phyloP scores from a whole-genome alignment of 2,113 vertebrate genomes.

The Heliornis fulica region DNA sequence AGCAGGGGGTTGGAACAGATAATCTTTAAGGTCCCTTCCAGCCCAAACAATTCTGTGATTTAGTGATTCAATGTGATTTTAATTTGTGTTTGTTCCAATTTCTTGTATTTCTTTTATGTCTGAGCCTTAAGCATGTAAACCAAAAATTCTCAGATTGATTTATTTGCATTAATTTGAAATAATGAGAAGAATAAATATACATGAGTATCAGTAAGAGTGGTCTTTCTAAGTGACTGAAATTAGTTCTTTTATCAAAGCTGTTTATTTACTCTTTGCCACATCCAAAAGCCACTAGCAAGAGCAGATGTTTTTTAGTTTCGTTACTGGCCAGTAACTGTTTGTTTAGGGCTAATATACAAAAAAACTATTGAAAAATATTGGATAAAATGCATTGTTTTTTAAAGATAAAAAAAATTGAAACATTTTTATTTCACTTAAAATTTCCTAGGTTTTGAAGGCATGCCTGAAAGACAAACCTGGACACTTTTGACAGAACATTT shows the following conservation, averaged over 20 bases:
- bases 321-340: background rate
- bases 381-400: background rate
- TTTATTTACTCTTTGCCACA: background rate
- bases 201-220: background rate
- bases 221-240: background rate
- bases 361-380: background rate
- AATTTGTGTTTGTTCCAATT: background rate
- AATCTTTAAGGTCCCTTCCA: too few species aligned
- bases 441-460: background rate
- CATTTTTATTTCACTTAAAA: background rate
- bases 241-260: background rate
- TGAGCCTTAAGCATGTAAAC: background rate
- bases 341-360: background rate
- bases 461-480: background rate
- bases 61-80: too few species aligned
- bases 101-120: background rate
- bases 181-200: background rate
- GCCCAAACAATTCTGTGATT: too few species aligned
- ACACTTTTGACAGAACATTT: background rate
- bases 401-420: accelerated
- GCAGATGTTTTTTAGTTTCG: background rate
- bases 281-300: background rate
- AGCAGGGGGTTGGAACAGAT: too few species aligned
- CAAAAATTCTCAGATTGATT: background rate
- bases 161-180: background rate